A percentile compares a stretch with the other conserved stretches of the same genome.
phyloP scores from a whole-genome alignment of 2,797 vertebrate genomes.

The Falco naumanni region DNA sequence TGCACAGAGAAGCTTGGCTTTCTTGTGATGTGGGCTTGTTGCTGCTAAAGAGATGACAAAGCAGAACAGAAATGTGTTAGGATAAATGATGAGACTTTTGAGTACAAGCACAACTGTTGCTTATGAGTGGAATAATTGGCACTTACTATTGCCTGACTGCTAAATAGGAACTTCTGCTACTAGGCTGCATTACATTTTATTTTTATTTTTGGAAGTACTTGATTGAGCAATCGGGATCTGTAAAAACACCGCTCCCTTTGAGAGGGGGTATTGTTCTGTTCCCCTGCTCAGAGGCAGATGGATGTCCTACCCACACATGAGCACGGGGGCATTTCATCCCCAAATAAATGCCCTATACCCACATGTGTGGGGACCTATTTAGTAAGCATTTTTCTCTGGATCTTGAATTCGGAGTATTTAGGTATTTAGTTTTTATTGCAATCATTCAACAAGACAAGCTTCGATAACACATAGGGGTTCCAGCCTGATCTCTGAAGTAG shows the following conservation, averaged over 20 bases:
- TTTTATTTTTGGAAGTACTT: neutral
- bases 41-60: neutral
- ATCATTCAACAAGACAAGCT: neutral
- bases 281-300: neutral
- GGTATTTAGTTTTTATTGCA: neutral
- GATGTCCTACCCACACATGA: neutral
- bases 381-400: neutral
- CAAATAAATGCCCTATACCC: neutral
- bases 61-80: neutral
- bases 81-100: neutral
- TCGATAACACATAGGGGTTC: neutral
- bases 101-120: neutral
- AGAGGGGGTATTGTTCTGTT: fast-evolving
- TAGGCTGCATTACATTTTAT: neutral
- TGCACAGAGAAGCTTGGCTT: neutral
- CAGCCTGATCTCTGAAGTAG: neutral
- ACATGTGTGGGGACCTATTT: neutral
- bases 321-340: neutral
- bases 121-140: neutral
- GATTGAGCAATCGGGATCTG: neutral
- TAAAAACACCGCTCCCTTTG: neutral
- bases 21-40: neutral
- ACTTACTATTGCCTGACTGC: neutral
- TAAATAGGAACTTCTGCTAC: neutral
- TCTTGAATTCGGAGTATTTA: neutral